Evolutionary conservation across 1,140 invertebrate genomes (phyloP).

Genomic region (Pseudomyrmex flavicornis): DNA sequence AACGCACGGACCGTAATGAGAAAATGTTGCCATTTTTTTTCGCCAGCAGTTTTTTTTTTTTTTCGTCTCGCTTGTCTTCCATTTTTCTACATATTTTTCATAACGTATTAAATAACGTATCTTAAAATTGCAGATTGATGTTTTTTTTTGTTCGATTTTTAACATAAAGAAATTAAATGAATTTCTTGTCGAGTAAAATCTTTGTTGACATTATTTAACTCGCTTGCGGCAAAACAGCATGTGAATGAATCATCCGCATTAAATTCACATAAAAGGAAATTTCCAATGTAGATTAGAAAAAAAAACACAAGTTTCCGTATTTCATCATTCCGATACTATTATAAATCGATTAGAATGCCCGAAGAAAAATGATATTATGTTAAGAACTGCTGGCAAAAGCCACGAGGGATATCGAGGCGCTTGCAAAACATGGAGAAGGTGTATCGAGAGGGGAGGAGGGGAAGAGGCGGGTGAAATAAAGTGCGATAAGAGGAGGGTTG

Average conservation of each 20-base stretch:
- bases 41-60: not conserved
- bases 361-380: conserved; percentile 39
- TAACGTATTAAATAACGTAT: too few relatives aligned
- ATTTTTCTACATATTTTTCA: conserved; percentile 11
- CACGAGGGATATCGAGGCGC: not conserved
- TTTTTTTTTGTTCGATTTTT: too few relatives aligned
- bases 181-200: too few relatives aligned
- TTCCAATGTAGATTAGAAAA: conserved; percentile 6
- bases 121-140: too few relatives aligned
- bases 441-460: not conserved
- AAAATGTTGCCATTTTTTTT: conserved; percentile 24
- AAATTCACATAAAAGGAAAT: not conserved
- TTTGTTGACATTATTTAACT: not conserved
- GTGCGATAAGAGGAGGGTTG: not conserved
- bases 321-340: not conserved
- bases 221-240: not conserved
- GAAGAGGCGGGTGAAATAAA: conserved; percentile 2
- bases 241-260: not conserved
- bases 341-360: conserved; percentile 18
- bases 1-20: conserved; percentile 19
- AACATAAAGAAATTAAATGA: too few relatives aligned
- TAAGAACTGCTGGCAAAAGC: conserved; percentile 32
- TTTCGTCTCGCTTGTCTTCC: conserved; percentile 1
- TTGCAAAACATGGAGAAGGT: not conserved
- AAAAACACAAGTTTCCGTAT: conserved; percentile 29